Conservation (phyloP, 2,888 invertebrate species). For the Panopea generosa region DNA sequence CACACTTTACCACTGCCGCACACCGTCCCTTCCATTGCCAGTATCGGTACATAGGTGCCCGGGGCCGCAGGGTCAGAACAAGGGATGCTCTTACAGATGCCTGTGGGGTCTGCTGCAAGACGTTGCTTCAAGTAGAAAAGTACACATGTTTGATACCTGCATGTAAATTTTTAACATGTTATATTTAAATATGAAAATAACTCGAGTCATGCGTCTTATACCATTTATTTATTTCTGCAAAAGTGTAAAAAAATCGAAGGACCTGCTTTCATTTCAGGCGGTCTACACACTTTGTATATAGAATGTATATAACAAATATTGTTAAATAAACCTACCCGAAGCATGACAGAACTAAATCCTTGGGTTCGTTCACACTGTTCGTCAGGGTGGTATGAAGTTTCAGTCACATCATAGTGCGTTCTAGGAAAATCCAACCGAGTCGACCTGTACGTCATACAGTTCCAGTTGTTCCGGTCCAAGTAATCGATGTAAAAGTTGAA, state of each 20-base stretch:
- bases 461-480: conserved; percentile 25
- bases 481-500: conserved; percentile 46
- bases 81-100: conserved; percentile 29
- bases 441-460: conserved; percentile 18
- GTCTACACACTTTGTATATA: too few species aligned
- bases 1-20: conserved; percentile 23
- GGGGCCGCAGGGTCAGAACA: conserved; percentile 2
- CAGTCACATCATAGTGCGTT: background rate
- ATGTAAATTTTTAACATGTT: too few species aligned
- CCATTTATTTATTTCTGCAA: too few species aligned
- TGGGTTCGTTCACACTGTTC: conserved; percentile 34
- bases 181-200: too few species aligned
- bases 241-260: too few species aligned
- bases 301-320: too few species aligned
- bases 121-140: too few species aligned
- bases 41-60: background rate
- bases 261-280: too few species aligned
- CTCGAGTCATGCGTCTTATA: too few species aligned
- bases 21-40: conserved; percentile 31
- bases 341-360: conserved; percentile 22
- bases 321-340: conserved; percentile 37
- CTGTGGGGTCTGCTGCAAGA: background rate
- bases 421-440: background rate
- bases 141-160: too few species aligned
- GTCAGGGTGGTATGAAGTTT: conserved; percentile 26